Base-by-base conservation (phyloP, 1,140 invertebrate species). In the Megalopta genalis region DNA sequence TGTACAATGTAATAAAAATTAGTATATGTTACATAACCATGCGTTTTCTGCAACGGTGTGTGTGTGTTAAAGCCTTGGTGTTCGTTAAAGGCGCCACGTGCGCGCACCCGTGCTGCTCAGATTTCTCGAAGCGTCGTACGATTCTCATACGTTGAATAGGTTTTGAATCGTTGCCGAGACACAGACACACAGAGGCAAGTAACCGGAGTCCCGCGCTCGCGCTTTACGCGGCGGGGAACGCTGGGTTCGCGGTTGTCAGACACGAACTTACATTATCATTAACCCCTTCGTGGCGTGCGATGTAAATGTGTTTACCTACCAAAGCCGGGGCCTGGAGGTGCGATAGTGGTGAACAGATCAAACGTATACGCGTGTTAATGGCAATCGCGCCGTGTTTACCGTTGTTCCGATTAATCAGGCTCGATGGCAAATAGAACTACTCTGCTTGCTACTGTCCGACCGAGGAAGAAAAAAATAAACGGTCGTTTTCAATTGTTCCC, bases 181-280 rank as follows among this genome's bases (percentile, higher is more conserved):
- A 76, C 23, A 57, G 54, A 67, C 66, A 42, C 42, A 32, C 32
- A 32, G n/a, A n/a, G n/a, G n/a, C 49, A 18, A 25, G 9, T 23
- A 52, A 54, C 32, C 4, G 9, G 27, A 72, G 74, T 62, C 37
- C 23, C 3, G 37, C 23, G 37, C 23, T 5, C 54, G n/a, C 60
- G 72, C 39, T 82, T 85, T 21, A 9, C 6, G n/a, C 1, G 27
- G n/a, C 1, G 27, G 46, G 25, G 32, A 18, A 70, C 39, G 42
- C 5, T 16, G 49, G 39, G 59, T 81, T 76, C 69, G 65, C 65
- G 54, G 76, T 76, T 64, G 79, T 60, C 54, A 69, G 68, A 81
- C 68, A 75, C 60, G 72, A 84, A 86, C 85, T 87, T 82, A 84
- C 75, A 85, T 87, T 85, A 87, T 87, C 82, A 85, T 86, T 84